phyloP scores from a whole-genome alignment of 2,113 vertebrate species.

The Apodemus sylvaticus region DNA sequence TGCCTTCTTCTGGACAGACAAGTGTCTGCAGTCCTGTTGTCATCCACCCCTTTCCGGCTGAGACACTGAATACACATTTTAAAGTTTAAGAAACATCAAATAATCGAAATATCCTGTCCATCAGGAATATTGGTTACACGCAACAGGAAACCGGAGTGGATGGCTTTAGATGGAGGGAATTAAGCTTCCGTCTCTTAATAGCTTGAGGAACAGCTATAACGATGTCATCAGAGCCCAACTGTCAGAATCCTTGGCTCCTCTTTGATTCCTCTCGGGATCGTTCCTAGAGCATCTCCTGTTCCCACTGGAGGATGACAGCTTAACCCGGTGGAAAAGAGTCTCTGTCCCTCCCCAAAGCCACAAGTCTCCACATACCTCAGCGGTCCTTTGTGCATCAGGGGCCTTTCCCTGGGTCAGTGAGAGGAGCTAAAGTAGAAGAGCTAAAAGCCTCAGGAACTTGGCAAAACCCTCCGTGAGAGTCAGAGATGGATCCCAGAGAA shows the following conservation, averaged over 20 bases:
- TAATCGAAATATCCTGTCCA: background rate
- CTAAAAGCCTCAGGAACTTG: background rate
- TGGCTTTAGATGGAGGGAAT: background rate
- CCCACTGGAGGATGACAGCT: background rate
- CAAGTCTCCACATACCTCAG: background rate
- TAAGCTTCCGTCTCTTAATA: background rate
- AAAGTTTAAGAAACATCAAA: background rate
- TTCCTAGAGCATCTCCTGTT: background rate
- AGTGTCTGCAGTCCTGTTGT: background rate
- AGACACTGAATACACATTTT: background rate
- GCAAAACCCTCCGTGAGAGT: background rate
- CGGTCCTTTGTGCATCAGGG: background rate
- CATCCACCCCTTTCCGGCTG: background rate
- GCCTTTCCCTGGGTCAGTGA: background rate
- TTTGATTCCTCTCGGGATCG: background rate
- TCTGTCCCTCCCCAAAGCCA: background rate
- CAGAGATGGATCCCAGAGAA: background rate
- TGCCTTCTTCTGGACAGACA: background rate
- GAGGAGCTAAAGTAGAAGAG: background rate
- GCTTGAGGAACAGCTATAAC: background rate
- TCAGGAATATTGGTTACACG: background rate
- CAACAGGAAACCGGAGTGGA: background rate
- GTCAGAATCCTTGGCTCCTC: background rate
- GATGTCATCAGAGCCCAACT: background rate
- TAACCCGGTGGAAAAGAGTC: background rate